Percentiles rank a stretch among this genome's conserved stretches.
Conservation (phyloP, 2,888 invertebrate species). For the Caenorhabditis panamensis region DNA sequence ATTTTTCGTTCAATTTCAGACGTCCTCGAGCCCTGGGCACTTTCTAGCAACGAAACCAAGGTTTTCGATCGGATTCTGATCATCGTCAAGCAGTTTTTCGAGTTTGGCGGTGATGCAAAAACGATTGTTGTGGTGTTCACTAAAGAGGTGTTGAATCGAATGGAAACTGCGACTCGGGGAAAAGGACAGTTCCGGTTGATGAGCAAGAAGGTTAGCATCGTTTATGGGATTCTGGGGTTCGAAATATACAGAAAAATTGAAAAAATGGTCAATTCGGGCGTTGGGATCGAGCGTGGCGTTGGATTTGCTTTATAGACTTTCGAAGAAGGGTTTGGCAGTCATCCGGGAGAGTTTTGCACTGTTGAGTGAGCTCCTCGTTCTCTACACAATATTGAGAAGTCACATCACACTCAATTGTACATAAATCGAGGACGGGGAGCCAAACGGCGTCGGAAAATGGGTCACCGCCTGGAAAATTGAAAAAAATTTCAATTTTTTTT, state of each 20-base stretch:
- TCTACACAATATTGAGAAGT: slow-evolving; percentile 77
- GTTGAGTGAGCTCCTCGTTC: slow-evolving; percentile 77
- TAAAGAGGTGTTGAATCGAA: slow-evolving; percentile 60
- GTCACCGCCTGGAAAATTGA: slow-evolving; percentile 72
- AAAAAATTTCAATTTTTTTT: no score
- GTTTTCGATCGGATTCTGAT: slow-evolving; percentile 61
- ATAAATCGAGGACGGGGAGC: slow-evolving; percentile 79
- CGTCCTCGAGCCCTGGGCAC: slow-evolving; percentile 67
- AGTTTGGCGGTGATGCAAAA: slow-evolving; percentile 38
- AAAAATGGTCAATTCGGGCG: neutral
- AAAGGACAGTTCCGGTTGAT: slow-evolving; percentile 61
- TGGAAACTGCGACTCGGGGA: slow-evolving; percentile 55
- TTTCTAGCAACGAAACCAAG: slow-evolving; percentile 63
- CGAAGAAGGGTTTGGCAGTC: slow-evolving; percentile 60
- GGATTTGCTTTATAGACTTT: slow-evolving; percentile 52
- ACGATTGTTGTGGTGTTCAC: slow-evolving; percentile 56
- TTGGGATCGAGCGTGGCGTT: slow-evolving; percentile 38
- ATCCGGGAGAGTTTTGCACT: slow-evolving; percentile 72
- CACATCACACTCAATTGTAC: slow-evolving; percentile 73
- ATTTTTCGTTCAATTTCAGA: slow-evolving; percentile 34
- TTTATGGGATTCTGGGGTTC: neutral
- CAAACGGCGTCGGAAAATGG: slow-evolving; percentile 79
- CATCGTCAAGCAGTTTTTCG: slow-evolving; percentile 44
- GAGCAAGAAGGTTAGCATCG: slow-evolving; percentile 39
- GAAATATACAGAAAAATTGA: neutral